Percentiles rank a stretch among this genome's conserved stretches.
These are phyloP conservation scores for Acropternis orthonyx DNA, from an alignment of 2,797 vertebrate genomes.

Conservation along the genomic window DNA sequence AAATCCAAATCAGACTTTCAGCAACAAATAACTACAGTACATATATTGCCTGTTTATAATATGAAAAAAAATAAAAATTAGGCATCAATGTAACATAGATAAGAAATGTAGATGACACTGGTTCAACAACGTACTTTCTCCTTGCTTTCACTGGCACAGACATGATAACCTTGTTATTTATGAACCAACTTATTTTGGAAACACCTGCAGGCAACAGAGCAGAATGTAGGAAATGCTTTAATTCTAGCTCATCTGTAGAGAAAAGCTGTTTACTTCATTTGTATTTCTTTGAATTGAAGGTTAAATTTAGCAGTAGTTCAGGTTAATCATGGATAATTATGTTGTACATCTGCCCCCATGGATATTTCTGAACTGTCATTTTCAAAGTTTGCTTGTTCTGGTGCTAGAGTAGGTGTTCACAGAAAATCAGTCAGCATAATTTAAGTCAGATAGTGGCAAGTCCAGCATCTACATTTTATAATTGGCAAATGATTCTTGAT, in stretches of 20 bases:
- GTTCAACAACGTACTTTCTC: neutral
- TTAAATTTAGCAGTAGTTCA: slow-evolving; percentile 43
- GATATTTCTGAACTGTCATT: neutral
- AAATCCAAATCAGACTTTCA: neutral
- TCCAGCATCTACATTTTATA: slow-evolving; percentile 20
- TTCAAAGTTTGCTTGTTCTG: neutral
- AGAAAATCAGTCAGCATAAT: neutral
- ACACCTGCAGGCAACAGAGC: neutral
- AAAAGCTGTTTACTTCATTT: slow-evolving; percentile 1
- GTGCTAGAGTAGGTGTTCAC: neutral
- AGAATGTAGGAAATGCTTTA: neutral
- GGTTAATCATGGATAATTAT: slow-evolving; percentile 27
- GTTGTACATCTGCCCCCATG: neutral
- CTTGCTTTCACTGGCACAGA: neutral
- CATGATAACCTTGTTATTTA: neutral
- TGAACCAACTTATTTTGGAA: neutral
- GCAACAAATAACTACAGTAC: neutral
- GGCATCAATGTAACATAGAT: neutral
- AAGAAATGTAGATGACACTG: neutral
- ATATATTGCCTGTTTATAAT: neutral
- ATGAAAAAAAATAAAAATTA: neutral
- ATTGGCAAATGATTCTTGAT: slow-evolving; percentile 10
- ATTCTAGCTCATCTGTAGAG: neutral
- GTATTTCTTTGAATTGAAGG: neutral
- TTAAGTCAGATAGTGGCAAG: slow-evolving; percentile 14